Base-by-base conservation (phyloP, 2,888 invertebrate species). In the Baccha elongata region DNA sequence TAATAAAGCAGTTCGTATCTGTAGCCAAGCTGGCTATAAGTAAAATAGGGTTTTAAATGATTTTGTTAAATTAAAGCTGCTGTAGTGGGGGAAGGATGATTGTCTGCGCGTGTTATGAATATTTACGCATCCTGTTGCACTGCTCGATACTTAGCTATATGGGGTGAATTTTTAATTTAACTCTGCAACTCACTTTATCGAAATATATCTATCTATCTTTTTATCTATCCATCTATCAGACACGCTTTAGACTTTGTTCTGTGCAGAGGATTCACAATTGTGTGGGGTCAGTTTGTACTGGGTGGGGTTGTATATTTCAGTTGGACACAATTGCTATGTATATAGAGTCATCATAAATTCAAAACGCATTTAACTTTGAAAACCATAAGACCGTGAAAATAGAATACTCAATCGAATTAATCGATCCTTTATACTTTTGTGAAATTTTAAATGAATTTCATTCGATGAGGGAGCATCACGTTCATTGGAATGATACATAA, bases 111-210 rank as follows among this genome's bases (percentile, higher is more conserved):
- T 81, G 80, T 71, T 75, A 65, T 75, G 80, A 81, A 81, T 81
- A 81, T 71, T 81, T 75, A 75, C 80, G 64, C 69, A 58, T 75
- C 68, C 80, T 81, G 75, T 81, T 81, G 80, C 75, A 71, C 69
- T 60, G 21, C 29, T 15, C 10, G 26, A 23, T 21, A 11, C 13
- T 4, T 5, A 26, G 44, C 62, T 40, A 23, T 67, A 37, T 42
- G 62, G 46, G 62, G 8, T 68, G 74, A 64, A 74, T 75, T 75
- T 80, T 81, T 75, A 75, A 75, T 65, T 81, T 75, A 17, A 58
- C 40, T 58, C 75, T 60, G 44, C 69, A 73, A 50, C 71, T 72
- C 55, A 48, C 58, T 40, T 52, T 37, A 19, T 76, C 53, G 26
- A 53, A 60, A 60, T 42, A 42, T 58, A 32, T 32, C 4, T 7